Base-by-base conservation (phyloP, 2,888 invertebrate species). In the Chaitophorus viminalis region DNA sequence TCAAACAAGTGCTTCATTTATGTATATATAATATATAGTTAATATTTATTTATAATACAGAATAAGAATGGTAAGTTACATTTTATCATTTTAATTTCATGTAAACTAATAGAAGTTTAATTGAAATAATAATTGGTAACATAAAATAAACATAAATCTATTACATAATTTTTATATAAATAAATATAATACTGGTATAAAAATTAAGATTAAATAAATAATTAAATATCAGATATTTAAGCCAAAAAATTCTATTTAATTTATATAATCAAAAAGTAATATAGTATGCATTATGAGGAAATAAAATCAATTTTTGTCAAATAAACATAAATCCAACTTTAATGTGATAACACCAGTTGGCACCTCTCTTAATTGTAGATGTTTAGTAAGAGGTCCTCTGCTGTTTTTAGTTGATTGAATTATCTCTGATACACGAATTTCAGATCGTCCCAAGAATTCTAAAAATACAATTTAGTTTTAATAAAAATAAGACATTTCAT, bases 361-460 rank as follows among this genome's bases (percentile, higher is more conserved):
- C 3, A 95, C 95, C 91, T 95, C 95, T 90, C 94, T 94, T 77
- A 95, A 92, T 89, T 93, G 93, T 78, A 95, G 92, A 89, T 93
- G 93, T 90, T 94, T 94, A 46, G 93, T 93, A 88, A 95, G 93
- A 74, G 95, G 95, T 79, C 94, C 95, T 60, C 91, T 92, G 91
- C 92, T 93, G 90, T 91, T 92, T 90, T 86, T 74, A 21, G 93
- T 93, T 90, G 94, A 94, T 83, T 92, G 91, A 90, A 93, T 91
- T 87, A 95, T 93, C 89, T 95, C 94, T 14, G 92, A 92, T 25
- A 95, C 93, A 90, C 94, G 93, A 33, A 95, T 92, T 91, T 95
- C 95, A 0, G 95, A 94, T 89, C 94, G 92, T 1, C 95, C 95
- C 89, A 95, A 92, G 91, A 95, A 95, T 91, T 95, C 95, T 95